Evolutionary conservation across 1,140 invertebrate genomes (phyloP).

Genomic region (Heterodera carotae): DNA sequence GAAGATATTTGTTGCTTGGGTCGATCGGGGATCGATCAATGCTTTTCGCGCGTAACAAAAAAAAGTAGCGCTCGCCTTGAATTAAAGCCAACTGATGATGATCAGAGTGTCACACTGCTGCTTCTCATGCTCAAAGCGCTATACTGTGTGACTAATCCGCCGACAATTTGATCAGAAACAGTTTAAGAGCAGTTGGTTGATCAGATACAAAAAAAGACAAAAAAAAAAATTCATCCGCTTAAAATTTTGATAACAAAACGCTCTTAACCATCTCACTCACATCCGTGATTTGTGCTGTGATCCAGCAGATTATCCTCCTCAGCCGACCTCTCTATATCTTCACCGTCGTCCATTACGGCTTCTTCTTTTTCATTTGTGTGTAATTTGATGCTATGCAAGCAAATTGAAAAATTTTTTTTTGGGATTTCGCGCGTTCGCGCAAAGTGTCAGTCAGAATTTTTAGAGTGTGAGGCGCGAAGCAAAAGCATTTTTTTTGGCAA

Average conservation of each 20-base stretch:
- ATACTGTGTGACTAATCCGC: too few species aligned
- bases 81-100: too few species aligned
- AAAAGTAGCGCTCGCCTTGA: background rate
- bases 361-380: background rate
- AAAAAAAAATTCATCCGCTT: too few species aligned
- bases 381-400: constrained; percentile 11
- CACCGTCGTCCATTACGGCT: background rate
- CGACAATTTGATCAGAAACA: background rate
- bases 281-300: too few species aligned
- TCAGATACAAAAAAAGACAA: background rate
- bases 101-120: too few species aligned
- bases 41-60: background rate
- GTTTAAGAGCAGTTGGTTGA: too few species aligned
- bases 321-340: background rate
- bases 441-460: background rate
- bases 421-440: background rate
- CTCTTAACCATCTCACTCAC: too few species aligned
- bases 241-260: too few species aligned
- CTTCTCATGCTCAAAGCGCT: too few species aligned
- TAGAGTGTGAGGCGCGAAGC: too few species aligned
- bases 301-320: too few species aligned
- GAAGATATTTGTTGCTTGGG: background rate
- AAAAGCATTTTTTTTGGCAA: too few species aligned
- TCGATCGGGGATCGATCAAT: background rate
- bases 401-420: background rate